Evolutionary conservation across 2,113 vertebrate genomes (phyloP).

Genomic region (Poeciliopsis turrubarensis): DNA sequence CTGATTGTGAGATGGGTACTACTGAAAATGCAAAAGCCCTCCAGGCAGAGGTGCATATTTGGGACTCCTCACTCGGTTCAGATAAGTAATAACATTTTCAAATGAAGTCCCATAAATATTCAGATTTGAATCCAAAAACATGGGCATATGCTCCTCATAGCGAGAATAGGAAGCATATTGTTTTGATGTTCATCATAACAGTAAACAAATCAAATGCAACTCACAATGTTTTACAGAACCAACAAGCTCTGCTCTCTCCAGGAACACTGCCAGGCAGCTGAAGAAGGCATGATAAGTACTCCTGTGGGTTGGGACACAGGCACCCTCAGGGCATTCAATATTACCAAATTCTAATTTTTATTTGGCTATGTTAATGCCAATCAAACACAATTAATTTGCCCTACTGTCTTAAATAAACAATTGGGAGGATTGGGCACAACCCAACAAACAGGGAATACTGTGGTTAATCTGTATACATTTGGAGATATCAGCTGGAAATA

Average conservation of each 20-base stretch:
- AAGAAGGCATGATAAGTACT: conserved; percentile 73
- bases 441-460: neutral
- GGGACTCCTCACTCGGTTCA: conserved; percentile 23
- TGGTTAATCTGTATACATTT: conserved; percentile 15
- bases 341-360: conserved; percentile 74
- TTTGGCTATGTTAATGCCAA: conserved; percentile 77
- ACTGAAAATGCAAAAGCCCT: conserved; percentile 23
- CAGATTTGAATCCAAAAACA: conserved; percentile 39
- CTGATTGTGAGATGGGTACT: conserved; percentile 14
- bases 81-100: conserved; percentile 49
- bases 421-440: conserved; percentile 11
- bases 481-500: conserved; percentile 3
- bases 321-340: conserved; percentile 59
- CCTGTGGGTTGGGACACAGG: conserved; percentile 70
- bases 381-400: conserved; percentile 69
- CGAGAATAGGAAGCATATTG: conserved; percentile 22
- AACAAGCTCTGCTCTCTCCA: conserved; percentile 54
- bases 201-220: conserved; percentile 66
- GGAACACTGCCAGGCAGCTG: conserved; percentile 64
- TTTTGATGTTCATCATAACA: conserved; percentile 42
- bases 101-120: conserved; percentile 61
- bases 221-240: conserved; percentile 58
- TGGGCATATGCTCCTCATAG: conserved; percentile 13
- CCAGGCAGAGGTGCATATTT: conserved; percentile 23
- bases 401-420: conserved; percentile 56